A percentile compares a stretch with the other conserved stretches of the same genome.
Evolutionary conservation across 1,140 invertebrate genomes (phyloP).

Genomic region (honey bee (Apis mellifera)): DNA sequence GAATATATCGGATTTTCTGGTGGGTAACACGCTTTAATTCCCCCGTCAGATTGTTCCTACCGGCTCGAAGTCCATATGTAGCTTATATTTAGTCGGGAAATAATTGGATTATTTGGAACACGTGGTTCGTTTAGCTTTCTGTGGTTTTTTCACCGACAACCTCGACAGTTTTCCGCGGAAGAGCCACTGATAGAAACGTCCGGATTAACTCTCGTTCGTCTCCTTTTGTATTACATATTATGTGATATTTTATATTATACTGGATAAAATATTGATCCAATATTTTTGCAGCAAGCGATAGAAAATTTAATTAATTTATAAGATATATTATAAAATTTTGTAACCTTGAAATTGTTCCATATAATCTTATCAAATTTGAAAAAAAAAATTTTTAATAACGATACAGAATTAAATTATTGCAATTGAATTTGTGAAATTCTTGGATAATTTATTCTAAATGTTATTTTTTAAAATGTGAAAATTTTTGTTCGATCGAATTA

Average conservation of each 20-base stretch:
- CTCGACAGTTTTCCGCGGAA: background rate
- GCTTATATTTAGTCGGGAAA: slow-evolving; percentile 22
- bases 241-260: too few species aligned
- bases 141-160: slow-evolving; percentile 1
- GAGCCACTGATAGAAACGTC: background rate
- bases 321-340: too few species aligned
- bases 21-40: slow-evolving; percentile 26
- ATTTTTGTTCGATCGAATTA: background rate
- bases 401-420: background rate
- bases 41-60: slow-evolving; percentile 9
- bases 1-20: slow-evolving; percentile 6
- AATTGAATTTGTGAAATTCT: background rate
- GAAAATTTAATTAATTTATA: too few species aligned
- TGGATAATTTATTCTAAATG: background rate
- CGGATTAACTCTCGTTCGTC: background rate
- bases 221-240: too few species aligned
- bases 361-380: background rate
- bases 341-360: too few species aligned
- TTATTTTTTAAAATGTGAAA: background rate
- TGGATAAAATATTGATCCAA: too few species aligned
- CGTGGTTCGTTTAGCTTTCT: slow-evolving; percentile 1
- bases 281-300: too few species aligned
- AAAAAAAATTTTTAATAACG: background rate
- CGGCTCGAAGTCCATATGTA: background rate
- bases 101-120: slow-evolving; percentile 47